Evolutionary conservation across 1,140 invertebrate genomes (phyloP).

Genomic region (Gryllus bimaculatus): DNA sequence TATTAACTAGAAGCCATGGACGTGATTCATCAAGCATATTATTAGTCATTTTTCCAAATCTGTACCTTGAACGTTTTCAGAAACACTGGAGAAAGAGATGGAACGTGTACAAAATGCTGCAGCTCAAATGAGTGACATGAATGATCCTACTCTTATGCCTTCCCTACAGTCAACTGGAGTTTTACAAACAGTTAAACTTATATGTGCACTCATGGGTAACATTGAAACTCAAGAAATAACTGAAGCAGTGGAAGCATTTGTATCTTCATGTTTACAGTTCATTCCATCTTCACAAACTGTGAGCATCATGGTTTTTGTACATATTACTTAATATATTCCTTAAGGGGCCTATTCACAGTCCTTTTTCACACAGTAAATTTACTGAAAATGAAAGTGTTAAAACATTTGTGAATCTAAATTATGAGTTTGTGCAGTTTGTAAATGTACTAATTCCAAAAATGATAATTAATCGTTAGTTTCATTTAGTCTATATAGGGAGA

Average conservation of each 20-base stretch:
- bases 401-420: no score
- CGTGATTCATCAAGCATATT: no score
- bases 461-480: no score
- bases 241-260: constrained; percentile 59
- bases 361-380: no score
- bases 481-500: no score
- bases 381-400: no score
- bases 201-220: constrained; percentile 77
- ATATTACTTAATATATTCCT: background rate
- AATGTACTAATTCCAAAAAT: no score
- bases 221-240: constrained; percentile 79
- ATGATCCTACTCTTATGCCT: constrained; percentile 34
- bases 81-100: constrained; percentile 73
- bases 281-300: constrained; percentile 1
- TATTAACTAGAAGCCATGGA: no score
- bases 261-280: constrained; percentile 44
- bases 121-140: constrained; percentile 39
- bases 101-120: constrained; percentile 58
- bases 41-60: background rate
- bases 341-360: no score
- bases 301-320: background rate
- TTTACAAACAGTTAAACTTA: constrained; percentile 82
- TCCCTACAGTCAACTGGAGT: constrained; percentile 51
- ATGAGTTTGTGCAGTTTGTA: no score
- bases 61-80: constrained; percentile 34